Conservation (phyloP, 2,113 vertebrate species). For the Lasiurus borealis region DNA sequence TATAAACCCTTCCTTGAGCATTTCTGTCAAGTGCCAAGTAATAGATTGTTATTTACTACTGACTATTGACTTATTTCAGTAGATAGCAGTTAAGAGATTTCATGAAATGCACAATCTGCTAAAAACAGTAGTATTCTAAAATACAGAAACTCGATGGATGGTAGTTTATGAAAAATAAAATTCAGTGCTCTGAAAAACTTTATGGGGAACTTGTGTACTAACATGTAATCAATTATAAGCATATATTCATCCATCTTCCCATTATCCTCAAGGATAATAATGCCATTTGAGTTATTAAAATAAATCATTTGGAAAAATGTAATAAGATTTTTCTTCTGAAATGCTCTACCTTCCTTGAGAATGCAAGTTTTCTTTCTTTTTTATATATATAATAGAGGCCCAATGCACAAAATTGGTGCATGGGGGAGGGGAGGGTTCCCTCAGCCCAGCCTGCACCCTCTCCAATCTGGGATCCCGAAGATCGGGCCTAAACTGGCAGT, state of each 20-base stretch:
- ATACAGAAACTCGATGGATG: not conserved
- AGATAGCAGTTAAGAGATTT: not conserved
- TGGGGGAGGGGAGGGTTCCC: too few relatives aligned
- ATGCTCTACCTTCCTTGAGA: constrained; percentile 23
- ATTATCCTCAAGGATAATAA: not conserved
- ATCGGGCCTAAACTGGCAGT: too few relatives aligned
- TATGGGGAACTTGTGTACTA: not conserved
- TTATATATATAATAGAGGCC: too few relatives aligned
- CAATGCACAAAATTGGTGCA: too few relatives aligned
- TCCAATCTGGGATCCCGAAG: too few relatives aligned
- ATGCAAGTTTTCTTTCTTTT: not conserved
- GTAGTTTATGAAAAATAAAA: not conserved
- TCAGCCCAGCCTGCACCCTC: too few relatives aligned
- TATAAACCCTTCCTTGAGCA: not conserved
- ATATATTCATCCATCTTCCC: not conserved
- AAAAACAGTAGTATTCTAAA: constrained; percentile 60
- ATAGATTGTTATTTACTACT: not conserved
- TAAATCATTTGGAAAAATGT: not conserved
- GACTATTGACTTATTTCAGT: constrained; percentile 6
- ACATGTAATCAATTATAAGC: not conserved
- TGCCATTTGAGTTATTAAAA: constrained; percentile 2
- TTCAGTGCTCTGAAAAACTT: not conserved
- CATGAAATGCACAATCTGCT: not conserved
- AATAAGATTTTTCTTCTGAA: constrained; percentile 31
- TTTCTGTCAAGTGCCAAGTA: not conserved